These are phyloP conservation scores for Melangyna quadrimaculata DNA, from an alignment of 2,888 invertebrate genomes.

Conservation along the genomic window DNA sequence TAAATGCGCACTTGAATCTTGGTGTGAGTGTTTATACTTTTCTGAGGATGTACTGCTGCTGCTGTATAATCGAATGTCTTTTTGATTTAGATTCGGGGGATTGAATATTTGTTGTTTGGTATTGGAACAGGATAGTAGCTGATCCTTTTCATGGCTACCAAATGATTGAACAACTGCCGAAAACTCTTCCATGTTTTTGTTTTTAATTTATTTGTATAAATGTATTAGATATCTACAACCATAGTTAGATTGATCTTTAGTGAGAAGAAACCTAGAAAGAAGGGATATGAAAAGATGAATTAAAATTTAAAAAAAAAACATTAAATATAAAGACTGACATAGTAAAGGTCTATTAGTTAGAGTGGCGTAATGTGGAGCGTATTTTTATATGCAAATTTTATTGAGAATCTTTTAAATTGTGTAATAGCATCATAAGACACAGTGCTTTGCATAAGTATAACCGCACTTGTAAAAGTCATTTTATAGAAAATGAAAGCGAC, in stretches of 20 bases:
- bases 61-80: not conserved
- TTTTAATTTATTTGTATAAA: not conserved
- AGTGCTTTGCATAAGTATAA: no score
- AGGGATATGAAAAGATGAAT: not conserved
- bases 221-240: not conserved
- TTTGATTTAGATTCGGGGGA: conserved; percentile 17
- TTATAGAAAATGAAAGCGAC: no score
- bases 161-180: conserved; percentile 55
- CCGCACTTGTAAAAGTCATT: no score
- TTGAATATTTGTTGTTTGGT: not conserved
- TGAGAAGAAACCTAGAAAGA: not conserved
- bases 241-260: not conserved
- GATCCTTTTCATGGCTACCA: conserved; percentile 49
- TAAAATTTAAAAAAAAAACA: no score
- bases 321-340: no score
- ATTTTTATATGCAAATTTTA: no score
- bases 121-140: conserved; percentile 22
- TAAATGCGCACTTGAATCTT: not conserved
- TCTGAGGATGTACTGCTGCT: conserved; percentile 1
- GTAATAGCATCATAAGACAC: no score
- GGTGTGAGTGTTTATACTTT: conserved; percentile 15
- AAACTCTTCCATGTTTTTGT: conserved; percentile 58
- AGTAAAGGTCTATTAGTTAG: no score
- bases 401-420: no score
- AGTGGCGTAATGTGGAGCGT: no score